A percentile compares a stretch with the other conserved stretches of the same genome.
Evolutionary conservation across 2,797 vertebrate species (phyloP).

Genomic region (Anguilla obscura): DNA sequence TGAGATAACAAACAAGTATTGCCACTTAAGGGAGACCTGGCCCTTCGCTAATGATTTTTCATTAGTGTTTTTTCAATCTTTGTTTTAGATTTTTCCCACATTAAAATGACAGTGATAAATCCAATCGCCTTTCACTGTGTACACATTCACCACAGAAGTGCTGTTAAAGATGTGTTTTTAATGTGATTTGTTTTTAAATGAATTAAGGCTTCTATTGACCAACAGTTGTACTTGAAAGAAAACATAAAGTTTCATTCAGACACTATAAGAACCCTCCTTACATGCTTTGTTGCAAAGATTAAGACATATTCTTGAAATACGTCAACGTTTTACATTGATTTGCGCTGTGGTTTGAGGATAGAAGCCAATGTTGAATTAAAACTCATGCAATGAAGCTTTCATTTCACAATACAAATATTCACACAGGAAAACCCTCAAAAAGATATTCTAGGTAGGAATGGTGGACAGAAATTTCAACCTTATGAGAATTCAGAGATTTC

Average conservation of each 20-base stretch:
- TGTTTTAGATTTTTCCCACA: not conserved
- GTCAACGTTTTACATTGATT: not conserved
- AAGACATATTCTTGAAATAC: not conserved
- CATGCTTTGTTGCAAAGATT: not conserved
- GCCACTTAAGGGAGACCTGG: not conserved
- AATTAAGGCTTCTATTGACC: not conserved
- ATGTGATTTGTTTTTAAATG: not conserved
- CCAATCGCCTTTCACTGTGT: not conserved
- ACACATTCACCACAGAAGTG: not conserved
- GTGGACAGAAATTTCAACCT: not conserved
- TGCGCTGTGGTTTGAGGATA: not conserved
- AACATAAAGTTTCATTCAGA: not conserved
- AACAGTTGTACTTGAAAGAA: not conserved
- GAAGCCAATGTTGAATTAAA: constrained; percentile 8
- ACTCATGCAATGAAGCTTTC: not conserved
- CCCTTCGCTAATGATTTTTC: not conserved
- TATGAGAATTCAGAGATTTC: not conserved
- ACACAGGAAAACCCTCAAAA: not conserved
- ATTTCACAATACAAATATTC: not conserved
- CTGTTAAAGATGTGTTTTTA: not conserved
- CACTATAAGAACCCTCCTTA: not conserved
- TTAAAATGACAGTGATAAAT: not conserved
- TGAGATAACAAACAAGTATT: not conserved
- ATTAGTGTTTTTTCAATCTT: not conserved
- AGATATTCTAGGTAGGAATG: not conserved